Evolutionary conservation across 2,888 invertebrate species (phyloP), one percentile per base, ranked within the genome.

Genomic region (Corythucha ciliata): DNA sequence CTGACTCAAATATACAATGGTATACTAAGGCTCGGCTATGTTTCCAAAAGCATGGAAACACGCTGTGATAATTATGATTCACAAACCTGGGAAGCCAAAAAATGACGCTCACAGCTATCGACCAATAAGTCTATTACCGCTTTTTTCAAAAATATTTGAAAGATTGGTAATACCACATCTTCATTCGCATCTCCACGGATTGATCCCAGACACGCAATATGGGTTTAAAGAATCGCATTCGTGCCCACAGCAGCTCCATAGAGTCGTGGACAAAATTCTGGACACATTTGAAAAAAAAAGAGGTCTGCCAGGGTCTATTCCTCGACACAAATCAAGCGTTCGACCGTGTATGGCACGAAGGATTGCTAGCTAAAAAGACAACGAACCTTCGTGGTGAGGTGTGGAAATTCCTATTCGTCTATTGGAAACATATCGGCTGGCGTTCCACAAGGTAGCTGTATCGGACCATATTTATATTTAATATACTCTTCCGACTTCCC

Each of bases 361-460:
- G n/a, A n/a, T 34, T n/a, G 37, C 27, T 20, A 14, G 20, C 14
- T 26, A 49, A 24, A 10, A 24, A 10, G 22, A 18, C 24, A 42
- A 8, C n/a, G 48, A 6, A 32, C 34, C 18, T 53, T 53, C 22
- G 18, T 22, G 14, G 53, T 53, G 4, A 21, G 25, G n/a, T 29
- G 18, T 14, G 32, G 18, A 12, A 24, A 20, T 16, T 25, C 27
- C 8, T 6, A 20, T n/a, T 52, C 46, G n/a, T n/a, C 27, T 6
- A 20, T 36, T 6, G 6, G n/a, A n/a, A 1, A 10, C 18, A 24
- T 46, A 14, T 16, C 18, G 14, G 52, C 52, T 27, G 46, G 52
- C 5, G 52, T 52, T 22, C 12, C 52, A n/a, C 52, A 52, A 27
- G 39, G 52, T 14, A 52, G 52, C 25, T 24, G 45, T n/a, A 24